Evolutionary conservation across 1,140 invertebrate species (phyloP).

Genomic region (Temnothorax curvispinosus): DNA sequence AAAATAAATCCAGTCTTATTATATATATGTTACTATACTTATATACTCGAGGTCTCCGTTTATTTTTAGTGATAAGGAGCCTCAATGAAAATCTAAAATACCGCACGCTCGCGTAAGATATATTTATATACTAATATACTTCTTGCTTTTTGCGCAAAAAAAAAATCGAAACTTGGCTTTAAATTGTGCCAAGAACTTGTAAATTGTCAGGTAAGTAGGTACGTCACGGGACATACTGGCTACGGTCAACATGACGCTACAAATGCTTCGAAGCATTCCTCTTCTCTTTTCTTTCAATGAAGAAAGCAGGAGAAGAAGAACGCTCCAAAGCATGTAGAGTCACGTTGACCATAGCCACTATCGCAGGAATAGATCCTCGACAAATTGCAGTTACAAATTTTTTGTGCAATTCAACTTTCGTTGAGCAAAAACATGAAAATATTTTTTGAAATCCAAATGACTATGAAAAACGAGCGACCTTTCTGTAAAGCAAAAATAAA

Average conservation of each 20-base stretch:
- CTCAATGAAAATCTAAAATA: conserved; percentile 56
- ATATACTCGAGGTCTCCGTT: conserved; percentile 9
- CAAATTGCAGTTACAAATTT: background rate
- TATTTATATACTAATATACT: conserved; percentile 2
- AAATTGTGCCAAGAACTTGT: background rate
- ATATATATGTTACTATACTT: conserved; percentile 34
- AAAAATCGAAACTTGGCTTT: background rate
- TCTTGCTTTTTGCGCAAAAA: background rate
- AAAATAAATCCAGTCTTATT: conserved; percentile 38
- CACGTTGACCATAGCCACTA: too few relatives aligned
- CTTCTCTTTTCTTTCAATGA: too few relatives aligned
- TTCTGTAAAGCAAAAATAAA: background rate
- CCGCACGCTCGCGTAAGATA: background rate
- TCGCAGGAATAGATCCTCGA: too few relatives aligned
- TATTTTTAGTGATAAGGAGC: conserved; percentile 40
- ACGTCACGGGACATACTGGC: background rate
- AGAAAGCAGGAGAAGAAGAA: too few relatives aligned
- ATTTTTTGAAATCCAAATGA: background rate
- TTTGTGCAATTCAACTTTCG: background rate
- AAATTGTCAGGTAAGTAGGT: background rate
- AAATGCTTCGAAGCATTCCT: too few relatives aligned
- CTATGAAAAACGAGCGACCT: background rate
- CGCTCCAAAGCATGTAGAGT: too few relatives aligned
- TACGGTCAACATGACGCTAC: too few relatives aligned
- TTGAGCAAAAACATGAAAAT: background rate